phyloP scores from a whole-genome alignment of 2,797 vertebrate genomes.

The Alosa sapidissima region DNA sequence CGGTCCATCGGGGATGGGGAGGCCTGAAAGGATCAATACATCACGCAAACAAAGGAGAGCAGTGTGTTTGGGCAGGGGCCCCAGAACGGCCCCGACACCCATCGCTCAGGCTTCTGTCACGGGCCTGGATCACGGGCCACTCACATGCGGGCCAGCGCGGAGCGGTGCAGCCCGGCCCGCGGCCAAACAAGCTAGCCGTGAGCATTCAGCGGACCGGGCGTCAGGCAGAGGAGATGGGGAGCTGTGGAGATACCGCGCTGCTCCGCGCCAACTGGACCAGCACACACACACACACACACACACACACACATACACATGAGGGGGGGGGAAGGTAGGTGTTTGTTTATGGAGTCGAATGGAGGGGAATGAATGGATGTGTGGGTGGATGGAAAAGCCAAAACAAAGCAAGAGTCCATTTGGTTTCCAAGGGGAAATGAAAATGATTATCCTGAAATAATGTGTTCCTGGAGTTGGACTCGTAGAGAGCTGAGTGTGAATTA shows the following conservation, averaged over 20 bases:
- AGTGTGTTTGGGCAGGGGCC: conserved; percentile 64
- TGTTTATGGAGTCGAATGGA: neutral
- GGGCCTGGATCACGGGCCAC: conserved; percentile 59
- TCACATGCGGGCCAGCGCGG: conserved; percentile 55
- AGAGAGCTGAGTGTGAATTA: neutral
- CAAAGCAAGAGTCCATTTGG: neutral
- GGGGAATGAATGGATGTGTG: neutral
- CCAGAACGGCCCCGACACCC: conserved; percentile 61
- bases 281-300: neutral
- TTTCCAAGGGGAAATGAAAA: conserved; percentile 5
- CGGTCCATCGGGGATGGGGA: conserved; percentile 58
- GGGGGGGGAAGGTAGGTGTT: neutral
- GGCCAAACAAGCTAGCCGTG: conserved; percentile 1
- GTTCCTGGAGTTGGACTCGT: neutral
- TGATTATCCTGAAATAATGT: conserved; percentile 2
- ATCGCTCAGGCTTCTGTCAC: conserved; percentile 68
- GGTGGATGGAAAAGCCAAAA: neutral
- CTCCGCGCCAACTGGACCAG: neutral
- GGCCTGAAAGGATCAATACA: conserved; percentile 68
- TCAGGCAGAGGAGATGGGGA: neutral
- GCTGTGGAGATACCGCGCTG: neutral
- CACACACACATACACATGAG: too few relatives aligned
- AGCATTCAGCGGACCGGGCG: neutral
- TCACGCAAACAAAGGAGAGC: conserved; percentile 68
- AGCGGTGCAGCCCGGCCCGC: neutral